A percentile compares a stretch with the other conserved stretches of the same genome.
Evolutionary conservation across 2,113 vertebrate species (phyloP).

Genomic region (Anoplopoma fimbria): DNA sequence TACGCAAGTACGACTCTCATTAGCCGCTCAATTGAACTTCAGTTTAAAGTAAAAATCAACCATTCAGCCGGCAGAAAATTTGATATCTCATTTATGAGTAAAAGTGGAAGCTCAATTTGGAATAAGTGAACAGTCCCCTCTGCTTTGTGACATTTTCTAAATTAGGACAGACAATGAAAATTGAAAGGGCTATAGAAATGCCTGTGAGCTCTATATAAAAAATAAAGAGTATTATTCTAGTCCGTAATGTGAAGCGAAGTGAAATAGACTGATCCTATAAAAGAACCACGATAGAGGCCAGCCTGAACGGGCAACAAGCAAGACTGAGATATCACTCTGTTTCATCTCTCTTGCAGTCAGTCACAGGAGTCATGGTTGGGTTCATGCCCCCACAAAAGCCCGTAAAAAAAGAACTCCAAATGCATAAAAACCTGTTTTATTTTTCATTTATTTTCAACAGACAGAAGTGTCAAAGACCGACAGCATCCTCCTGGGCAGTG

Average conservation of each 20-base stretch:
- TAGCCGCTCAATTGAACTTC: constrained; percentile 35
- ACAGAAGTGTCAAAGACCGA: no score
- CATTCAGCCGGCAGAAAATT: constrained; percentile 7
- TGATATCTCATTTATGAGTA: neutral
- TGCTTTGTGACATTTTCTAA: neutral
- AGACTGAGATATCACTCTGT: neutral
- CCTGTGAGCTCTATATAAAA: neutral
- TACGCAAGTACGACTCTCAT: neutral
- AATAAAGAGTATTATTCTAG: neutral
- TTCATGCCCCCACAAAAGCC: no score
- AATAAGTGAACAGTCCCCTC: neutral
- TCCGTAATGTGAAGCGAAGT: neutral
- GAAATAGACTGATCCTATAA: neutral
- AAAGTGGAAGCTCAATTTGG: neutral
- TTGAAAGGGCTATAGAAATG: neutral
- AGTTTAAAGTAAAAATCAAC: constrained; percentile 24
- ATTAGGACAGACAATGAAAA: neutral
- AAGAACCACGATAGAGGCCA: neutral
- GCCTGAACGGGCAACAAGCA: neutral
- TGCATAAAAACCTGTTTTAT: no score
- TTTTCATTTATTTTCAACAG: no score
- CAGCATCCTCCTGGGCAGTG: neutral
- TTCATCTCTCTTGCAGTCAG: no score
- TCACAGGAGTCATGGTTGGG: neutral
- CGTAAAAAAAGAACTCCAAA: no score